Evolutionary conservation across 2,113 vertebrate species (phyloP), one percentile per base, ranked within the genome.

Genomic region (Eonycteris spelaea): DNA sequence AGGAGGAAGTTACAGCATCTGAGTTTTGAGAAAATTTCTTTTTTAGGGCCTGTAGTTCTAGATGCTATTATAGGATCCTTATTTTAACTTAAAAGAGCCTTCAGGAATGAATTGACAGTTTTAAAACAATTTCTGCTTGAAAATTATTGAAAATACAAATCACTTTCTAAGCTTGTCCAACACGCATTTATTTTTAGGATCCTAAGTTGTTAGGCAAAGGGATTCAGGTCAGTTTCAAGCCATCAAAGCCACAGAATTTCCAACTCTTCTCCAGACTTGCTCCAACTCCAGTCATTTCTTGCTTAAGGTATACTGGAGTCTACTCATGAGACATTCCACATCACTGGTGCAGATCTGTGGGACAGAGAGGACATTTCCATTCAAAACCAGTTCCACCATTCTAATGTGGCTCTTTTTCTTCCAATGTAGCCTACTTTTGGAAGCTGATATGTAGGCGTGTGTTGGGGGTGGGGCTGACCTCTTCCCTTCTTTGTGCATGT

Each of bases 161-260:
- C 61, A 88, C 30, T 90, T 94, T 79, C 21, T 90, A 97, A 71
- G 45, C 67, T 92, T 92, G 88, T 80, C 48, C 67, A 95, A 86
- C 59, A 95, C 82, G 83, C 21, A 75, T 51, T 6, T 86, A 59
- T 22, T 93, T 79, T 19, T 55, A 96, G 95, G 0, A 0, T 77
- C 28, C 35, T 74, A 96, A 68, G n/a, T 70, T 88, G 43, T 35
- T 12, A 79, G 28, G 38, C 55, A 45, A 79, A 68, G 86, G 91
- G 77, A 84, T 93, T 99, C 99, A 99, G 77, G 99, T 99, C 95
- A 98, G 99, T 97, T 99, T 99, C 97, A 99, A 98, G 73, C 99
- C 99, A 90, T 99, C 99, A 93, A 99, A 99, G 97, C 99, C 99
- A 91, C 99, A 99, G 96, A 99, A 99, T 97, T 99, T 99, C 99